Conservation (phyloP, 2,888 invertebrate genomes). For the Limenitis arthemis region DNA sequence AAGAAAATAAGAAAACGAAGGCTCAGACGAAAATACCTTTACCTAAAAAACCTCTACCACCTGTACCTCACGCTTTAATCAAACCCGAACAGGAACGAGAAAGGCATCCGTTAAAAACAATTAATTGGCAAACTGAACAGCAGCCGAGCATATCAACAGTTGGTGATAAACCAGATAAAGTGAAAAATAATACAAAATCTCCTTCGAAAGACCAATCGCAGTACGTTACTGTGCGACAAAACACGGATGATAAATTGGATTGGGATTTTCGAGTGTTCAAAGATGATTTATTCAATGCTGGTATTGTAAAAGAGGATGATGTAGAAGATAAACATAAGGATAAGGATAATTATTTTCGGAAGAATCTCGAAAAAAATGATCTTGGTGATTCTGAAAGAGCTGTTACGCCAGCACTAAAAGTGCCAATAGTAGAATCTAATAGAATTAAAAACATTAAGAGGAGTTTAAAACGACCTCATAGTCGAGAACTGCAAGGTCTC, state of each 20-base stretch:
- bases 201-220: conserved; percentile 32
- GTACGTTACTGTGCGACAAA: conserved; percentile 38
- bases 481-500: conserved; percentile 49
- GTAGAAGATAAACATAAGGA: conserved; percentile 13
- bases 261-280: conserved; percentile 40
- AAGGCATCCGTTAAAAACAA: conserved; percentile 40
- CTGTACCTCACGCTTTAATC: conserved; percentile 39
- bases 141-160: conserved; percentile 17
- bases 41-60: conserved; percentile 42
- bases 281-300: conserved; percentile 27
- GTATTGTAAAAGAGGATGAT: conserved; percentile 30
- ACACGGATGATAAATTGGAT: conserved; percentile 32
- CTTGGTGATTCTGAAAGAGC: conserved; percentile 24
- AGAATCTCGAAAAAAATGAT: conserved; percentile 26
- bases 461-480: conserved; percentile 55
- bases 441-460: conserved; percentile 50
- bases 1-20: conserved; percentile 38
- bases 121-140: conserved; percentile 28
- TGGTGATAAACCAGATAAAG: conserved; percentile 15
- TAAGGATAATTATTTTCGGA: conserved; percentile 19
- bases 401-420: conserved; percentile 37
- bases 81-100: conserved; percentile 21
- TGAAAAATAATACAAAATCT: conserved; percentile 16
- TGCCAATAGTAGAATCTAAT: conserved; percentile 31
- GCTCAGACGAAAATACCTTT: conserved; percentile 44